Conservation (phyloP, 2,113 vertebrate genomes). For the Sprattus sprattus region DNA sequence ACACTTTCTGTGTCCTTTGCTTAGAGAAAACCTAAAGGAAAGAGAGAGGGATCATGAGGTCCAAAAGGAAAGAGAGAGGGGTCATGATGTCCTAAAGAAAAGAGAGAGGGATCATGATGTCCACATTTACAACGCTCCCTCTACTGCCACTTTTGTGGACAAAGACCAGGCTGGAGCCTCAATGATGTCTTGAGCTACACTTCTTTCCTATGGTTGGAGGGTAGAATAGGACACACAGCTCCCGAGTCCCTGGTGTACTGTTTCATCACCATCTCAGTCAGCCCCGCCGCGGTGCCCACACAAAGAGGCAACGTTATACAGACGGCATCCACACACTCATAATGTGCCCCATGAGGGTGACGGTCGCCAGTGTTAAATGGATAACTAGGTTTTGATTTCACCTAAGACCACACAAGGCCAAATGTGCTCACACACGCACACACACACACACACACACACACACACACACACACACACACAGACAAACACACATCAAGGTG, state of each 20-base stretch:
- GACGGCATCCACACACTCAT: background rate
- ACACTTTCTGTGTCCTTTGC: background rate
- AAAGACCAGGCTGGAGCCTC: background rate
- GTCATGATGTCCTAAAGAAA: too few relatives aligned
- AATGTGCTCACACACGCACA: background rate
- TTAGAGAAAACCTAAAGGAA: background rate
- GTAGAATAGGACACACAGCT: background rate
- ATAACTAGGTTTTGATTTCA: background rate
- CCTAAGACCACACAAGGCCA: background rate
- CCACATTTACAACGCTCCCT: background rate
- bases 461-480: background rate
- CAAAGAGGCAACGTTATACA: background rate
- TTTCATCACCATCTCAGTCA: background rate
- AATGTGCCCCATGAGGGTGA: background rate
- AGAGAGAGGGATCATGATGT: background rate
- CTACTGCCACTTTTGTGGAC: background rate
- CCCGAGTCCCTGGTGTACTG: background rate
- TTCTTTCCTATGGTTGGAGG: background rate
- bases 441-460: slow-evolving; percentile 2
- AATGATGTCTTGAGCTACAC: background rate
- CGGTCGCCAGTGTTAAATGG: background rate
- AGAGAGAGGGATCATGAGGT: background rate
- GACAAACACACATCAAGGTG: background rate
- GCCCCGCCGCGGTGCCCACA: background rate
- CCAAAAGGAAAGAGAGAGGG: background rate